A percentile compares a stretch with the other conserved stretches of the same genome.
phyloP scores from a whole-genome alignment of 2,888 invertebrate genomes.

The Sphaeridia pumilis region DNA sequence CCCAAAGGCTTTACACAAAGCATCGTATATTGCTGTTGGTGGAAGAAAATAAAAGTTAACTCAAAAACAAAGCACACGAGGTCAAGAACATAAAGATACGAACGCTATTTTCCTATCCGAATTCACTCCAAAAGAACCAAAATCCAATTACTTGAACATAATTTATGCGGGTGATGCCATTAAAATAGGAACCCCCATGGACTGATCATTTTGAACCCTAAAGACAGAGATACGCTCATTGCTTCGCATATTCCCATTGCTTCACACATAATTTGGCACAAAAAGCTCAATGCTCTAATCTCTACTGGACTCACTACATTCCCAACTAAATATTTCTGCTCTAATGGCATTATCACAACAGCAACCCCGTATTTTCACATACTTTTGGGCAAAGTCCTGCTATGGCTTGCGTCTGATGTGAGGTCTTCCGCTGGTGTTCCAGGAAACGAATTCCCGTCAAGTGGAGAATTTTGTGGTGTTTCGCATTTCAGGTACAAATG shows the following conservation, averaged over 20 bases:
- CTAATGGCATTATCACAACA: too few relatives aligned
- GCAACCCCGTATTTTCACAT: constrained; percentile 8
- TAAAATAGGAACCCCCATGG: not conserved
- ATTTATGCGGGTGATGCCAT: too few relatives aligned
- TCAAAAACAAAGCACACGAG: not conserved
- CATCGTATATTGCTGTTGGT: constrained; percentile 9
- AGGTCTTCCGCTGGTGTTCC: constrained; percentile 23
- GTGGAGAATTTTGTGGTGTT: constrained; percentile 32
- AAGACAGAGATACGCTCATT: too few relatives aligned
- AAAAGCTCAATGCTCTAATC: too few relatives aligned
- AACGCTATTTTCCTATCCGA: too few relatives aligned
- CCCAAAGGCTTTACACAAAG: constrained; percentile 3
- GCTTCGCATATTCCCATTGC: too few relatives aligned
- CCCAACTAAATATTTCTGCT: too few relatives aligned
- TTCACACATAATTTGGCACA: too few relatives aligned
- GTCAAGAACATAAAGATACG: not conserved
- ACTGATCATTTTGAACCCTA: not conserved
- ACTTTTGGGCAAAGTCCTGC: constrained; percentile 22
- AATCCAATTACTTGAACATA: too few relatives aligned
- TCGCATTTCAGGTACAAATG: constrained; percentile 25
- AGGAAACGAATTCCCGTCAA: constrained; percentile 29
- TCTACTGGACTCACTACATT: too few relatives aligned
- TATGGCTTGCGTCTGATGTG: constrained; percentile 11
- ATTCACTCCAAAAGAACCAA: too few relatives aligned
- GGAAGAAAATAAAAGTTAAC: not conserved